Evolutionary conservation across 2,888 invertebrate species (phyloP).

Genomic region (Drosophila emarginata): DNA sequence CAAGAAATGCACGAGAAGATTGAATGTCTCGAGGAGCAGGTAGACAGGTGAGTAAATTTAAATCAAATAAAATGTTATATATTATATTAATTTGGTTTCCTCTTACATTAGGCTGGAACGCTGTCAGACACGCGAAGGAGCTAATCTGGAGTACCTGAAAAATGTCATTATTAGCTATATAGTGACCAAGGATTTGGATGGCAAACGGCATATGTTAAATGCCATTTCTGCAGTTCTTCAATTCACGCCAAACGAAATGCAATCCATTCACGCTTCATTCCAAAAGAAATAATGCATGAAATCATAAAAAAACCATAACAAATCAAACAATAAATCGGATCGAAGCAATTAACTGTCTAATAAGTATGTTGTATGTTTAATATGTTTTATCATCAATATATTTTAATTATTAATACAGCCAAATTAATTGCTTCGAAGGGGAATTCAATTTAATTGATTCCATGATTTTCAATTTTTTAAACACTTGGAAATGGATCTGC

Average conservation of each 20-base stretch:
- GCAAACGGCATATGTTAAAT: conserved; percentile 92
- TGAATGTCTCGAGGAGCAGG: conserved; percentile 85
- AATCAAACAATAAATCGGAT: neutral
- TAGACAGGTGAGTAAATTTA: conserved; percentile 83
- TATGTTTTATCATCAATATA: neutral
- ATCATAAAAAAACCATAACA: neutral
- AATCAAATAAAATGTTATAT: neutral
- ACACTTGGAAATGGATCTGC: no score
- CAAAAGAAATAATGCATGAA: conserved; percentile 68
- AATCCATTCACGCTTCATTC: conserved; percentile 80
- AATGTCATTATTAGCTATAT: conserved; percentile 94
- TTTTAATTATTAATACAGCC: neutral
- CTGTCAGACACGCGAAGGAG: conserved; percentile 91
- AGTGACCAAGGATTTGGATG: conserved; percentile 87
- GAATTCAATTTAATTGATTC: no score
- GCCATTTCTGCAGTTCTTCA: conserved; percentile 93
- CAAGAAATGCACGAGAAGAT: conserved; percentile 83
- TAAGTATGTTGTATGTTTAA: neutral
- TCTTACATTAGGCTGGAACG: conserved; percentile 84
- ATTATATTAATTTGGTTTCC: no score
- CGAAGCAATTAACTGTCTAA: neutral
- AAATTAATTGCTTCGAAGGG: no score
- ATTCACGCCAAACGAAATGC: conserved; percentile 89
- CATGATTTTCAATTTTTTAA: neutral
- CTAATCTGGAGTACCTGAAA: conserved; percentile 94